Evolutionary conservation across 2,888 invertebrate species (phyloP).

Genomic region (Troides aeacus): DNA sequence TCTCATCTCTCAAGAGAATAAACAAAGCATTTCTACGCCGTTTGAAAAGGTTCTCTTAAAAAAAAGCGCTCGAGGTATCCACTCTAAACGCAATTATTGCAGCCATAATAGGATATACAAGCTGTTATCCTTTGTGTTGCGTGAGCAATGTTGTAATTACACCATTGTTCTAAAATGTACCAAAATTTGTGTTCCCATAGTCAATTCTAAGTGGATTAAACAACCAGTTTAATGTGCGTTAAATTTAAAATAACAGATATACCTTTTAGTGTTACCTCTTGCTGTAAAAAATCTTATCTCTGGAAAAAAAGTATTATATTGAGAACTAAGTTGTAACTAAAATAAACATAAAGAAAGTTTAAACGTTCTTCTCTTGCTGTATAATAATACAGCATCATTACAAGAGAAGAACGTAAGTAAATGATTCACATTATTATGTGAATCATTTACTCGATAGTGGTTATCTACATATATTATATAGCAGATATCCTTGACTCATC

Average conservation of each 20-base stretch:
- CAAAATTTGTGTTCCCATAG: slow-evolving; percentile 1
- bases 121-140: slow-evolving; percentile 28
- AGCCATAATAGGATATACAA: slow-evolving; percentile 49
- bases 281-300: too few species aligned
- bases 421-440: too few species aligned
- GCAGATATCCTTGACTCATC: too few species aligned
- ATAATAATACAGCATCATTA: too few species aligned
- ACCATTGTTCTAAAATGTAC: slow-evolving; percentile 11
- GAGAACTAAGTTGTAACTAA: too few species aligned
- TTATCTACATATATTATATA: too few species aligned
- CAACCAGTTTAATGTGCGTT: not conserved
- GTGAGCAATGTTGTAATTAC: slow-evolving; percentile 14
- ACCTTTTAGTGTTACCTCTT: too few species aligned
- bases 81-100: slow-evolving; percentile 61
- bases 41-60: slow-evolving; percentile 48
- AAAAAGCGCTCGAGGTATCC: slow-evolving; percentile 45
- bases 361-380: too few species aligned
- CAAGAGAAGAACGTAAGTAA: too few species aligned
- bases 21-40: slow-evolving; percentile 61
- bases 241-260: not conserved
- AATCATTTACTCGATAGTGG: too few species aligned
- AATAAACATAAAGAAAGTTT: too few species aligned
- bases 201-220: not conserved
- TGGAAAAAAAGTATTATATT: too few species aligned
- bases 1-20: slow-evolving; percentile 47